Base-by-base conservation (phyloP, 2,797 vertebrate genomes). In the Periparus ater region DNA sequence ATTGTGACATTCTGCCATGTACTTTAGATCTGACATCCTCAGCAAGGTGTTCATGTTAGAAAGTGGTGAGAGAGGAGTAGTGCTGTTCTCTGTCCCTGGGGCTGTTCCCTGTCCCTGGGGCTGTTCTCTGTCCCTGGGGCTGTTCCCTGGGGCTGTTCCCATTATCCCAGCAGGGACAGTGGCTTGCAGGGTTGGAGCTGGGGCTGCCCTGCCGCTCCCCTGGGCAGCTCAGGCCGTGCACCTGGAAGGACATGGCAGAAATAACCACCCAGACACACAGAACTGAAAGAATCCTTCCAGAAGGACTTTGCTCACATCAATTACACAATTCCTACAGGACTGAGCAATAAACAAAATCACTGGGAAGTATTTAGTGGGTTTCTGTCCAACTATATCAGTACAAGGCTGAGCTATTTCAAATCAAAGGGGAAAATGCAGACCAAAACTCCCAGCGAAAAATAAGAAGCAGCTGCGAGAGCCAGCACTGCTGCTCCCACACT, bases 271-370 rank as follows among this genome's bases (percentile, higher is more conserved):
- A n/a, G 60, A 63, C 72, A 76, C 7, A 42, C 51, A 3, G 22
- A 32, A 61, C 62, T 40, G 93, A 40, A 34, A 84, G 85, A 96
- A 96, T 88, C 82, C 70, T 95, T 96, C 91, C 95, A 95, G 94
- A 95, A 96, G 93, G 89, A 94, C 67, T 82, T 88, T 9, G 67
- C 95, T 90, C 94, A 74, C 91, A 80, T 85, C 96, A 91, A 94
- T 94, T 96, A 45, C 94, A 95, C 94, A 95, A 95, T 95, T 76
- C 87, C 86, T 83, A 87, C 90, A 22, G 85, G 62, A 79, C 80
- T 53, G 83, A 72, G 72, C 83, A 62, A 89, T 45, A 87, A 93
- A 83, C 36, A 80, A 65, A 89, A 82, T 65, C 89, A 40, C 0
- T 55, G 88, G 85, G 83, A 96, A 91, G 47, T 44, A 67, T 60